phyloP scores from a whole-genome alignment of 2,113 vertebrate genomes.

The Oreochromis niloticus region DNA sequence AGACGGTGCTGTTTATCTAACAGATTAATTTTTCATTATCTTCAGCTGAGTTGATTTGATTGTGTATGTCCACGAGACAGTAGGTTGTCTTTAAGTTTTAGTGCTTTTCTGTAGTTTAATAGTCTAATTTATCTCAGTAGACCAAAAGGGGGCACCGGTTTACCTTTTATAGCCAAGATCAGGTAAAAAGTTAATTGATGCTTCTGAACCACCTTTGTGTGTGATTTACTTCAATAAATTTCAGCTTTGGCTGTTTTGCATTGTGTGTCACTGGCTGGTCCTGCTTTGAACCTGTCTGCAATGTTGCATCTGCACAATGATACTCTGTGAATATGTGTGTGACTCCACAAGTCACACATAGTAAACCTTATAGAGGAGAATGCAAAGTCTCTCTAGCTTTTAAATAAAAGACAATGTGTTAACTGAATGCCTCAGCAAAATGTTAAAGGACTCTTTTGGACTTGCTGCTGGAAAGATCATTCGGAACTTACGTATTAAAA shows the following conservation, averaged over 20 bases:
- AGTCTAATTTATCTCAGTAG: neutral
- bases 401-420: neutral
- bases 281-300: neutral
- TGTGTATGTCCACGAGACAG: neutral
- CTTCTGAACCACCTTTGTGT: neutral
- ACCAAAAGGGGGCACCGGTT: slow-evolving; percentile 41
- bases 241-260: neutral
- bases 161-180: neutral
- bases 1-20: neutral
- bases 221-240: neutral
- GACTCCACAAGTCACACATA: neutral
- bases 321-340: neutral
- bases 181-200: neutral
- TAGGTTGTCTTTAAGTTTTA: neutral
- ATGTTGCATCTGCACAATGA: neutral
- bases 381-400: neutral
- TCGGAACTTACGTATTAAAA: slow-evolving; percentile 25
- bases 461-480: neutral
- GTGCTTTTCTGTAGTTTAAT: neutral
- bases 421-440: neutral
- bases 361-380: neutral
- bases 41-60: neutral
- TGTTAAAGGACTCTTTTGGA: neutral
- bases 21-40: slow-evolving; percentile 11
- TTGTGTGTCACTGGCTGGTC: neutral